Conservation (phyloP, 2,888 invertebrate species). For the Congeria kusceri region DNA sequence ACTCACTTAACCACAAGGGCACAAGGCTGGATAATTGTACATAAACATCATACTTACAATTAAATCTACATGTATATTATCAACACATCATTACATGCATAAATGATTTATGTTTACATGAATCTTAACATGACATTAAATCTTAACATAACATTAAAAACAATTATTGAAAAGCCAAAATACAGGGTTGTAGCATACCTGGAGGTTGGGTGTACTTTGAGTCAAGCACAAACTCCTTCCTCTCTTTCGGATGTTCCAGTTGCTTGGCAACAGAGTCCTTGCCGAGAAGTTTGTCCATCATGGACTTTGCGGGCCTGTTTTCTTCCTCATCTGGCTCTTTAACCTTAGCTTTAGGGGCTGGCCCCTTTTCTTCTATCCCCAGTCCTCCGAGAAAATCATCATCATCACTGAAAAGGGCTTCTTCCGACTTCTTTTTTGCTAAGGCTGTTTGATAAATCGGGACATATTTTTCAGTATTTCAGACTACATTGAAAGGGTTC, state of each 20-base stretch:
- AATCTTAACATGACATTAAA: too few species aligned
- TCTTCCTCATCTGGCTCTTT: slow-evolving; percentile 57
- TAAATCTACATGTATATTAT: too few species aligned
- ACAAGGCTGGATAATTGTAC: too few species aligned
- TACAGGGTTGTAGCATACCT: slow-evolving; percentile 30
- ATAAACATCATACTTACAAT: too few species aligned
- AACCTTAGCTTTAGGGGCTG: slow-evolving; percentile 48
- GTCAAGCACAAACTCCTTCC: slow-evolving; percentile 80
- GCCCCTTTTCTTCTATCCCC: slow-evolving; percentile 69
- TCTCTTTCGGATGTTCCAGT: slow-evolving; percentile 73
- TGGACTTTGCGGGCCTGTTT: slow-evolving; percentile 74
- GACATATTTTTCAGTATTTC: too few species aligned
- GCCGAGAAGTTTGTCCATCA: slow-evolving; percentile 80
- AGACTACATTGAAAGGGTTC: too few species aligned
- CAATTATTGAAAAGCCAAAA: too few species aligned
- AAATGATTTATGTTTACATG: too few species aligned
- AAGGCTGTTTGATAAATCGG: slow-evolving; percentile 33
- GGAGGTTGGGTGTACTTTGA: slow-evolving; percentile 74
- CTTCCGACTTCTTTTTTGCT: slow-evolving; percentile 69
- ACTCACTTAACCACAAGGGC: too few species aligned
- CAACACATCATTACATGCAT: too few species aligned
- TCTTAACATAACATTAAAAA: too few species aligned
- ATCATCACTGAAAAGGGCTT: slow-evolving; percentile 78
- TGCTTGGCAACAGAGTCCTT: slow-evolving; percentile 71
- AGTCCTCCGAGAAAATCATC: slow-evolving; percentile 79